Evolutionary conservation across 1,140 invertebrate species (phyloP).

Genomic region (Trissolcus basalis): DNA sequence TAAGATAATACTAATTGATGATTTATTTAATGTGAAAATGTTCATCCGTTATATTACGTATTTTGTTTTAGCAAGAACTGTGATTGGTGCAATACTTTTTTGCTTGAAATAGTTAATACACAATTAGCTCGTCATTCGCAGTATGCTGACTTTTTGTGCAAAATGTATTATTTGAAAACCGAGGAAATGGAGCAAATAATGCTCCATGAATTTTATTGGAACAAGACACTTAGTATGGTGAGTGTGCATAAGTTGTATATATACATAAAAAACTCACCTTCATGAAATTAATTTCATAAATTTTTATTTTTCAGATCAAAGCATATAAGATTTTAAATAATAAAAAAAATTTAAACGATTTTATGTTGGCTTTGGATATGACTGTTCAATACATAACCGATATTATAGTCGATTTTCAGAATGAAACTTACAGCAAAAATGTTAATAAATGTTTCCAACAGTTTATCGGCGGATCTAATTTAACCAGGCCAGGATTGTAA

Average conservation of each 20-base stretch:
- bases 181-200: conserved; percentile 60
- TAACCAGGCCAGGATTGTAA: conserved; percentile 64
- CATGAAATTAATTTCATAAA: not conserved
- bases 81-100: conserved; percentile 64
- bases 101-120: conserved; percentile 67
- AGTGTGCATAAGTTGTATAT: conserved; percentile 1
- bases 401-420: conserved; percentile 66
- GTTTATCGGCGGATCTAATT: conserved; percentile 55
- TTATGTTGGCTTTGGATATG: conserved; percentile 55
- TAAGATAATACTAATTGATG: conserved; percentile 25
- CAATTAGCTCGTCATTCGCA: conserved; percentile 62
- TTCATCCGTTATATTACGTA: not conserved
- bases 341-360: conserved; percentile 54
- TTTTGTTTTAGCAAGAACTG: conserved; percentile 58
- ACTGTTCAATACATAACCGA: conserved; percentile 64
- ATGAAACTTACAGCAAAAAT: conserved; percentile 52
- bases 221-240: conserved; percentile 68
- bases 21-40: not conserved
- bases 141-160: conserved; percentile 65
- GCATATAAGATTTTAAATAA: conserved; percentile 61
- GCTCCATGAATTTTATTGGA: conserved; percentile 65
- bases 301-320: conserved; percentile 57
- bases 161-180: conserved; percentile 57
- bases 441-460: conserved; percentile 59
- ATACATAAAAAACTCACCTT: not conserved